Base-by-base conservation (phyloP, 2,113 vertebrate genomes). In the Megaceryle maxima region DNA sequence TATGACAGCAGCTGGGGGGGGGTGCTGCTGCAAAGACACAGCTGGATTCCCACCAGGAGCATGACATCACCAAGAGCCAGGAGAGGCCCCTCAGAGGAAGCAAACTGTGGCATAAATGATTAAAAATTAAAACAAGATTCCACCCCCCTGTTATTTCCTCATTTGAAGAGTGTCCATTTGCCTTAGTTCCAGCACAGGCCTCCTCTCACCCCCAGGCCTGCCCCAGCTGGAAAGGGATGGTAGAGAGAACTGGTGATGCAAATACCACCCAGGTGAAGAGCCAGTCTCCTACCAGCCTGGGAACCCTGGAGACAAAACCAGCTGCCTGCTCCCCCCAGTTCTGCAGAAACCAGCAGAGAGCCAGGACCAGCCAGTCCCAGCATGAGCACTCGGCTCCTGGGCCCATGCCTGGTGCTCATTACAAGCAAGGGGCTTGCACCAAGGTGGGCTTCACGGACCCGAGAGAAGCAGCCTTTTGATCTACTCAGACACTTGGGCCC, bases 101-200 rank as follows among this genome's bases (percentile, higher is more conserved):
- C 96, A 95, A 89, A 78, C 29, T 69, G 84, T 75, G 66, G 75
- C 83, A 66, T 10, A 92, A 90, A 78, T 55, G 73, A 87, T 84
- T 13, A 5, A 22, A 60, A 51, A 17, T 2, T 37, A 56, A 44
- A 73, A 21, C 43, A 69, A 74, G 74, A 64, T 90, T 81, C 78
- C 57, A 70, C 64, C 35, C 10, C 59, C 39, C 28, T 9, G 78
- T 91, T 95, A 69, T 83, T 76, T 88, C 55, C 89, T 93, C 67
- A 37, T 91, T 88, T 48, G 6, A 87, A 86, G 90, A 87, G 83
- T 75, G 55, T 50, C 83, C 87, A 31, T 56, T 13, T 87, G 87
- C 81, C 95, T 87, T 59, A 86, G 96, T n/a, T 87, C 17, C 24
- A 63, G 41, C 44, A 15, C 43, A n/a, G 55, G 31, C 20, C 21